Percentiles rank a stretch among this genome's conserved stretches.
Evolutionary conservation across 2,797 vertebrate species (phyloP).

Genomic region (Squalus acanthias): DNA sequence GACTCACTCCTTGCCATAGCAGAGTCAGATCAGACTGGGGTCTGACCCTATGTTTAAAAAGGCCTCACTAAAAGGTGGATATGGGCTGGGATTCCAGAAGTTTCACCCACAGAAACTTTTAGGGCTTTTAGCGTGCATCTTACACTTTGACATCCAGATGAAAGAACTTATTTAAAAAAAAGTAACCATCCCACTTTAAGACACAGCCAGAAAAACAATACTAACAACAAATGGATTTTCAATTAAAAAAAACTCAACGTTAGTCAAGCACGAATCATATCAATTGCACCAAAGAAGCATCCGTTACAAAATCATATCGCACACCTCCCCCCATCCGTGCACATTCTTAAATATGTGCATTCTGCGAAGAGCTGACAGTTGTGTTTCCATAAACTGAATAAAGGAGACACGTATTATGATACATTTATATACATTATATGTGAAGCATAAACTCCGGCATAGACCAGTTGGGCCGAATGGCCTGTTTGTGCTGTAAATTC

Average conservation of each 20-base stretch:
- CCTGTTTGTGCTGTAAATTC: neutral
- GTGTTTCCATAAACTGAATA: neutral
- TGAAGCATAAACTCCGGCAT: neutral
- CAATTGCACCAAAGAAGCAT: constrained; percentile 3
- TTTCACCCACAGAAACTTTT: neutral
- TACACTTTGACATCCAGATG: neutral
- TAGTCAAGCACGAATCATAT: neutral
- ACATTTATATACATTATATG: neutral
- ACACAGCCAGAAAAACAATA: neutral
- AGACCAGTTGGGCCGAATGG: neutral
- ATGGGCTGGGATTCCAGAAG: neutral
- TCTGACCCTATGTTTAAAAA: neutral
- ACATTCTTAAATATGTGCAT: neutral
- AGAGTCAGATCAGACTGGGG: neutral
- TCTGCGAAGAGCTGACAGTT: neutral
- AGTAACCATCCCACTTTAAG: neutral
- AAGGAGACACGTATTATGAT: neutral
- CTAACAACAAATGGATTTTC: neutral
- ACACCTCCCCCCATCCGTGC: too few species aligned
- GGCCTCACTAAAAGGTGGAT: neutral
- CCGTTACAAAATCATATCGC: neutral
- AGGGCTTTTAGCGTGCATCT: neutral
- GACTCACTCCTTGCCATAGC: neutral
- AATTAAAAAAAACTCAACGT: neutral
- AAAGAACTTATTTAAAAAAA: neutral